These are phyloP conservation scores for Rhinichthys osculus DNA, from an alignment of 2,797 vertebrate species.

Conservation along the genomic window DNA sequence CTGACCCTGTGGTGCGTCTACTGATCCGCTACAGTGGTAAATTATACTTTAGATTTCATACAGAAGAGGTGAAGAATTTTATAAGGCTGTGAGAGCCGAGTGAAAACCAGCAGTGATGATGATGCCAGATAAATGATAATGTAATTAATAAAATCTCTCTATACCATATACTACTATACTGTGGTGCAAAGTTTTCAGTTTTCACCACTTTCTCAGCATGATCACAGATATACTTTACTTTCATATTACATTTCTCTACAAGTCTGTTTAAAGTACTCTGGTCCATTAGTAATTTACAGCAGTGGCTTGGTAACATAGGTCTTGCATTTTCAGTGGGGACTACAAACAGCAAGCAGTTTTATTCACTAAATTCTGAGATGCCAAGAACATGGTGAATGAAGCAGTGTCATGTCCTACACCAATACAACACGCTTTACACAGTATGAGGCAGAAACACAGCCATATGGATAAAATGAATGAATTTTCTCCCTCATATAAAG, in stretches of 20 bases:
- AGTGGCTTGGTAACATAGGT: constrained; percentile 44
- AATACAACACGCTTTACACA: neutral
- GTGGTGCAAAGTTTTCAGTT: neutral
- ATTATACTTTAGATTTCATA: too few relatives aligned
- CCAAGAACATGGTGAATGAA: constrained; percentile 21
- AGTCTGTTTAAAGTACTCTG: constrained; percentile 20
- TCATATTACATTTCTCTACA: neutral
- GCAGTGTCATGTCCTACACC: neutral
- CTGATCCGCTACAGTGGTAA: too few relatives aligned
- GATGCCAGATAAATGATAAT: neutral
- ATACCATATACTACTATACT: neutral
- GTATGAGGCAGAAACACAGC: neutral
- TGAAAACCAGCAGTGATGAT: constrained; percentile 1
- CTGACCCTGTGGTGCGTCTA: too few relatives aligned
- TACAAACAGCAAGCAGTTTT: neutral
- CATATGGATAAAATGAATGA: neutral
- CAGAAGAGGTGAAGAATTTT: too few relatives aligned
- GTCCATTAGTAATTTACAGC: constrained; percentile 56
- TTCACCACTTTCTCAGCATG: neutral
- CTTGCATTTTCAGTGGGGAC: constrained; percentile 55
- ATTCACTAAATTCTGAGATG: constrained; percentile 17
- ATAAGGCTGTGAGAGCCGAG: neutral
- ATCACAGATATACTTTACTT: constrained; percentile 29
- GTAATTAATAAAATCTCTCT: neutral
- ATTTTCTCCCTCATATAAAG: neutral